Evolutionary conservation across 2,888 invertebrate genomes (phyloP), one percentile per base, ranked within the genome.

Genomic region (Eristalinus sepulchralis): DNA sequence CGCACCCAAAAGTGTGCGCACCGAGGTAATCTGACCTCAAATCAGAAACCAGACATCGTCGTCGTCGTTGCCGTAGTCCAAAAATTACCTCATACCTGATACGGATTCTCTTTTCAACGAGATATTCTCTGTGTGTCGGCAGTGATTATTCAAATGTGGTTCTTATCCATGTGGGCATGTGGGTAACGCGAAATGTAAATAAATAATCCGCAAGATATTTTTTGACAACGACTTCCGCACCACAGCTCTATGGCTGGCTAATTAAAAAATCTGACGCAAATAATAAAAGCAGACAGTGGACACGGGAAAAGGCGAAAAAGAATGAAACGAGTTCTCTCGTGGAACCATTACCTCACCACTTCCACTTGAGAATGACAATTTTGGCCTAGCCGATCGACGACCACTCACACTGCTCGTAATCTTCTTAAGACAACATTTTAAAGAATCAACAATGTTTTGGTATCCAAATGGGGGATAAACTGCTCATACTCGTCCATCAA

Each of bases 131-230:
- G 39, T 39, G 47, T 47, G 47, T 47, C 62, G 57, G 20, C 77
- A 72, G 62, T 22, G 57, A 67, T 71, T 67, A 82, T 71, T 67
- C 66, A 77, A 71, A 72, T 71, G 17, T 17, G 27, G 47, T 55
- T 22, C 70, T 22, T 34, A 64, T 20, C 53, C 34, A 11, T 24
- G 31, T 36, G 39, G 20, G 10, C n/a, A 11, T 57, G 62, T 68
- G 62, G 62, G 39, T 33, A 31, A 31, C 31, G 31, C 63, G 27
- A 77, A 67, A 67, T 75, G 47, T 68, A 64, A 81, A 81, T 70
- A 80, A 80, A 75, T 75, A 75, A 68, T 75, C 63, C 67, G 62
- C 47, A 24, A 68, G 57, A 81, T 68, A 80, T 67, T 67, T 27
- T 47, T 75, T 57, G 63, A 63, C 66, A 62, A 59, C 53, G 24